Base-by-base conservation (phyloP, 2,888 invertebrate genomes). In the Venusia cambrica region DNA sequence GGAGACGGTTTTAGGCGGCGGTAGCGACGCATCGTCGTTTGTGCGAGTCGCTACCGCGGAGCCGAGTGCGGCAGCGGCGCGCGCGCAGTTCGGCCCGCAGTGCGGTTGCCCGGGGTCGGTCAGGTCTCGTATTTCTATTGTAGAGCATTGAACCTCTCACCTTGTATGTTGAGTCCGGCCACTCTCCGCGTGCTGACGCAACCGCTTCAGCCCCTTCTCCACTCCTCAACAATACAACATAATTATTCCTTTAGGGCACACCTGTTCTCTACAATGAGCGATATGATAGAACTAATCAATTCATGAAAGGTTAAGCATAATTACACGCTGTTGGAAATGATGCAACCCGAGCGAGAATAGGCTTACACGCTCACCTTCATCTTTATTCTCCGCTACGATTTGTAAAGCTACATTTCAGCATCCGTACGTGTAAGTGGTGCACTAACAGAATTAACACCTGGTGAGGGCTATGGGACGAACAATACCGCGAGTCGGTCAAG, bases 101-200 rank as follows among this genome's bases (percentile, higher is more conserved):
- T 67, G 67, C 65, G 73, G 70, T 69, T 65, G 71, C 59, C 58
- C 70, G 77, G 78, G 84, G 81, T 83, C 83, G 79, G 81, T 83
- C 83, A 78, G 70, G 71, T 76, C 67, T 83, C 73, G 74, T 83
- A 80, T 84, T 84, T 84, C 80, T 87, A n/a, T n/a, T n/a, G n/a
- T n/a, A 84, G 87, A 85, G 81, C 85, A 84, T 84, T 87, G 85
- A 87, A 85, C 85, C 80, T 83, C 74, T 73, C 76, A 85, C 87
- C 87, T 87, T 87, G 87, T 83, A 75, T 74, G 72, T 85, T 85
- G 85, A 84, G 81, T 57, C 70, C 76, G 75, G 63, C 84, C 85
- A 78, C 80, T 83, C 84, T 81, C 84, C 66, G 75, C 59, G 62
- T 66, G 72, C 74, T 84, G 81, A 84, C 80, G 84, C 84, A 85